Evolutionary conservation across 2,888 invertebrate species (phyloP), one percentile per base, ranked within the genome.

Genomic region (Tachina fera): DNA sequence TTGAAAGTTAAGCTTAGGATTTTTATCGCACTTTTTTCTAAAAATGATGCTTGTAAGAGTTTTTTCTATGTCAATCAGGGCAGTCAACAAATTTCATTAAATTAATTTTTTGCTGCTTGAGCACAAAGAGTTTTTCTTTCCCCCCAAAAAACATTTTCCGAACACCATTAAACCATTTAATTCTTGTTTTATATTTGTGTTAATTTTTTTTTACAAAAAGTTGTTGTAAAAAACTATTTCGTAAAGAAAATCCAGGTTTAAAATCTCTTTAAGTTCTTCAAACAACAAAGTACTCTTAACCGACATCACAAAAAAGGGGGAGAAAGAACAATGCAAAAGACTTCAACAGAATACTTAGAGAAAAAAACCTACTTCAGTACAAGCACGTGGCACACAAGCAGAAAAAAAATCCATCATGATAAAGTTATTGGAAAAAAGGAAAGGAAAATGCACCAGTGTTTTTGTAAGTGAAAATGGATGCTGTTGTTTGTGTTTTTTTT

Each of bases 261-360:
- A 67, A 81, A 74, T 67, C 80, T 67, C 67, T 75, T 79, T 74
- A 74, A 81, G 67, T 61, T 51, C 71, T 74, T 60, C 74, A n/a
- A 74, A 74, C 51, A 74, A 74, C 65, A 67, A 80, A 71, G 53
- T 63, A 72, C 60, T 60, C 53, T 63, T 49, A 60, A 74, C 51
- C 60, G 60, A 60, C 60, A 74, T 65, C 16, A n/a, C n/a, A 74
- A 70, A 51, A 43, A 16, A 14, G 45, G 16, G 56, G 43, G 9
- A 9, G 13, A 19, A 43, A 56, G 65, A 49, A 49, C 16, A 43
- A 51, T 3, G n/a, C n/a, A n/a, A 45, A 63, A 71, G 1, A 22
- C 58, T 74, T 67, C 67, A 81, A 67, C 67, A 51, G 68, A 74
- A 72, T 41, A 60, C 39, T 58, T 19, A 56, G n/a, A 22, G 10